Base-by-base conservation (phyloP, 1,140 invertebrate species). In the Cotesia typhae region DNA sequence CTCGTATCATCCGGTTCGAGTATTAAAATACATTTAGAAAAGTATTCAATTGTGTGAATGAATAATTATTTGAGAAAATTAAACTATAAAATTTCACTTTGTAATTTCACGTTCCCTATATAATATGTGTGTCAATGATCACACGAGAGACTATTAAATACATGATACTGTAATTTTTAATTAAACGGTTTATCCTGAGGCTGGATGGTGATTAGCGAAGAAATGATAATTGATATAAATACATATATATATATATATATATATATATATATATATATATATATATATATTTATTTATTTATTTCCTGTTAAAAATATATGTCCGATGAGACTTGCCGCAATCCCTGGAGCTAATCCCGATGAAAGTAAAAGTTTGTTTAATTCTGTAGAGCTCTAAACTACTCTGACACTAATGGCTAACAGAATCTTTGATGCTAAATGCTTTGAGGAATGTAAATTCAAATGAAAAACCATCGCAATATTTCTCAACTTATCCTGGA, bases 291-390 rank as follows among this genome's bases (percentile, higher is more conserved):
- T 0, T 47, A 47, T 47, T 68, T 67, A 75, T 75, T 74, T 66
- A 36, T 78, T 66, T 63, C 60, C 52, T 38, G 59, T 63, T 69
- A 75, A 74, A 67, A 78, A 76, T 74, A 59, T 65, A 76, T 77
- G 5, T 7, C 10, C 17, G 41, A 47, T 47, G 10, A 10, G 41
- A 47, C 10, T 47, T 47, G 41, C 41, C 10, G 41, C 53, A 28
- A 12, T n/a, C 28, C 35, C 36, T 37, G 6, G 1, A 72, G 77
- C 70, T 66, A 79, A 83, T 82, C 80, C 81, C 77, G 55, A 77
- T 74, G 78, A 61, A 84, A 83, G 83, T 84, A 84, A 82, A 83
- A 84, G 83, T 80, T 73, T 79, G 66, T 74, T 70, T 77, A 73
- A 71, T 53, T 66, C 4, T 61, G 5, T 20, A 5, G 9, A 57